A percentile compares a stretch with the other conserved stretches of the same genome.
Evolutionary conservation across 2,113 vertebrate species (phyloP).

Genomic region (Emydura subglobosa): DNA sequence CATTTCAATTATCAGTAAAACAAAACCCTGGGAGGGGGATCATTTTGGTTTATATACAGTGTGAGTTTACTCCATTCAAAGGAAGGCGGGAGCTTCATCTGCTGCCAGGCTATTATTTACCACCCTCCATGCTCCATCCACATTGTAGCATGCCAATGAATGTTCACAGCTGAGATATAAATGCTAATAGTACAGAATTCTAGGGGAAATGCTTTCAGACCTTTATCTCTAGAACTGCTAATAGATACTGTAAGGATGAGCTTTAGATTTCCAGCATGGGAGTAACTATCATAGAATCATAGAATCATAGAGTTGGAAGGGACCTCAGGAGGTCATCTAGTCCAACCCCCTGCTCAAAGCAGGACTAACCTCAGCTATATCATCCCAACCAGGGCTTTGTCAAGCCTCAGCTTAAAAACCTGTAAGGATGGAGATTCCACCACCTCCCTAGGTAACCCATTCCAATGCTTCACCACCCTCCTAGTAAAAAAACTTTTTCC

Average conservation of each 20-base stretch:
- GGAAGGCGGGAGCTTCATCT: not conserved
- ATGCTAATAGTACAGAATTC: not conserved
- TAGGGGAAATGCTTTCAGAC: not conserved
- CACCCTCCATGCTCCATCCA: not conserved
- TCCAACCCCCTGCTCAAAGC: too few species aligned
- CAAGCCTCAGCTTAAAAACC: too few species aligned
- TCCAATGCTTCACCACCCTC: too few species aligned
- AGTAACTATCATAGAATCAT: too few species aligned
- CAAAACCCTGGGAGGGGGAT: rapidly evolving
- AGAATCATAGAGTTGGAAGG: too few species aligned
- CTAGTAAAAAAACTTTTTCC: too few species aligned
- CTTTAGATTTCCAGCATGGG: not conserved
- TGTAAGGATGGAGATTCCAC: too few species aligned
- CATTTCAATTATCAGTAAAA: not conserved
- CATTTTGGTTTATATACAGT: not conserved
- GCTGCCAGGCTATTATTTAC: not conserved
- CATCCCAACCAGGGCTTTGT: too few species aligned
- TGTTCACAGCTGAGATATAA: not conserved
- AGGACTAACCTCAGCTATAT: too few species aligned
- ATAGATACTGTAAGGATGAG: not conserved
- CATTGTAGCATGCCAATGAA: not conserved
- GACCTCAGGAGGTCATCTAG: too few species aligned
- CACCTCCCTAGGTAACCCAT: too few species aligned
- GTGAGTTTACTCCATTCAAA: not conserved
- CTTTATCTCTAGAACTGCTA: not conserved